Base-by-base conservation (phyloP, 2,888 invertebrate genomes). In the Erynnis tages region DNA sequence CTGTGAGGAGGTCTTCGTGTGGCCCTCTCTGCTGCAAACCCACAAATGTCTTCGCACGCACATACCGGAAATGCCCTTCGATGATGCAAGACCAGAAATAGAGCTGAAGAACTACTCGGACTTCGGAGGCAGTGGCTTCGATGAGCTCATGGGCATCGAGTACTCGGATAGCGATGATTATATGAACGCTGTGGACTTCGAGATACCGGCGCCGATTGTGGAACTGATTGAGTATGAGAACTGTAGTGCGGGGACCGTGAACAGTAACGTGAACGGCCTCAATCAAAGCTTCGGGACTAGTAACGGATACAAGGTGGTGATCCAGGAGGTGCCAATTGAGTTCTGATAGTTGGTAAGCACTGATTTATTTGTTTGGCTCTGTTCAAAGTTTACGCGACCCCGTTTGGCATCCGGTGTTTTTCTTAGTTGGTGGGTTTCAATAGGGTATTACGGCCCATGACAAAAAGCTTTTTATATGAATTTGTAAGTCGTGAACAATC, bases 1-100 rank as follows among this genome's bases (percentile, higher is more conserved):
- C 0, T 88, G 87, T 6, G 85, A 84, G 29, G 86, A 85, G 47
- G 73, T 66, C 0, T 88, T 88, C 19, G 74, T 73, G 0, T 86
- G 83, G 82, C 82, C 81, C 0, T 80, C 82, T 0, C 56, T 84
- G 0, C 69, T 87, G 0, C 45, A 60, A 11, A 61, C 67, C 0
- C 87, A 88, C 53, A 78, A 73, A 1, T 88, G 87, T 52, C 76
- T 83, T 1, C 67, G 83, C 0, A 43, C 74, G 0, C 67, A 68
- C 13, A 58, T 68, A 1, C 76, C 77, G 0, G 83, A 85, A 48
- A 73, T 79, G 71, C 76, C 78, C 0, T 83, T 82, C 1, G 69
- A 79, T 1, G 84, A 83, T 25, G 76, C 79, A 0, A 54, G 78
- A 44, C 78, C 82, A 0, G 83, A 85, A 37, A 76, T 82, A 1